These are phyloP conservation scores for Daphoenositta chrysoptera DNA, from an alignment of 2,113 vertebrate genomes.

Conservation along the genomic window DNA sequence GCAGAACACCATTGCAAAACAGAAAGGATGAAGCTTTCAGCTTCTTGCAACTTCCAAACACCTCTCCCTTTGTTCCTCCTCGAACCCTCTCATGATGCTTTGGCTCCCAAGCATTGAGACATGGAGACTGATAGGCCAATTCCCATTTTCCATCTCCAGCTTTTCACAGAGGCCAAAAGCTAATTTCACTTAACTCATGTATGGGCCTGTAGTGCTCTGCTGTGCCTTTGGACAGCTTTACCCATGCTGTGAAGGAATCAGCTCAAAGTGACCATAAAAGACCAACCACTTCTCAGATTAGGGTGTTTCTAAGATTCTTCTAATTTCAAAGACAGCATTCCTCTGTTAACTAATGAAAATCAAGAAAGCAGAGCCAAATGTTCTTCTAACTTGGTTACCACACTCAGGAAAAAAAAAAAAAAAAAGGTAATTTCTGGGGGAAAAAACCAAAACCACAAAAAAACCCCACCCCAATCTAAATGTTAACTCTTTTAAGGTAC, in stretches of 20 bases:
- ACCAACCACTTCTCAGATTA: background rate
- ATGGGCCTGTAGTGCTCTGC: background rate
- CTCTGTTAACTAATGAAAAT: background rate
- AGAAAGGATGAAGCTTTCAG: background rate
- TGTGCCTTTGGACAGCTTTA: background rate
- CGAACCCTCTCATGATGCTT: background rate
- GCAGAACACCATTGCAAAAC: background rate
- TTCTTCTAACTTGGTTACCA: background rate
- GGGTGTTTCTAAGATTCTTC: background rate
- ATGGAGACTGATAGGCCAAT: background rate
- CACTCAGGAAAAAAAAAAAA: background rate
- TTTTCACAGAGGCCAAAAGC: background rate
- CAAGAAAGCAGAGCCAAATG: background rate
- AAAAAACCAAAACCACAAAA: fast-evolving
- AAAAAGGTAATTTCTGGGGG: background rate
- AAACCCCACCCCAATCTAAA: background rate
- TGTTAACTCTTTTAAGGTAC: background rate
- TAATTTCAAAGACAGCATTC: background rate
- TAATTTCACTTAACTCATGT: background rate
- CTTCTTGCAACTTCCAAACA: background rate
- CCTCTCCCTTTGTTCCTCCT: background rate
- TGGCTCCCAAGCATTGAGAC: background rate
- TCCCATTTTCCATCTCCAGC: background rate
- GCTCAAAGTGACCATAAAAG: background rate
- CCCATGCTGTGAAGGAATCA: fast-evolving